Percentiles rank a stretch among this genome's conserved stretches.
Evolutionary conservation across 2,888 invertebrate species (phyloP).

Genomic region (Melikaiella ostensackeni): DNA sequence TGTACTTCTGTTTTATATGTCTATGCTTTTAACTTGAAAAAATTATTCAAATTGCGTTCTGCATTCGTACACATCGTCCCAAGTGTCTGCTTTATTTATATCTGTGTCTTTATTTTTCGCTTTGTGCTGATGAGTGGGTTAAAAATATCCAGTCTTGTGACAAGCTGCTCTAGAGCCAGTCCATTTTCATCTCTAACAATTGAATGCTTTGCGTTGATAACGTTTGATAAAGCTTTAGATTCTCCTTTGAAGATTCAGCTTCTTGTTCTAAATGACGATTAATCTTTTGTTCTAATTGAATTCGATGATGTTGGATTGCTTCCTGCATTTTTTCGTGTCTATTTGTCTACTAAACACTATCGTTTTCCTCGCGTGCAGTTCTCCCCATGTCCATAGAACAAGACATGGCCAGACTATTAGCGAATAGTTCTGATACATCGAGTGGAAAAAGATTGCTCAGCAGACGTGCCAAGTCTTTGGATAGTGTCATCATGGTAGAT

Average conservation of each 20-base stretch:
- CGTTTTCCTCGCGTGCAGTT: conserved; percentile 65
- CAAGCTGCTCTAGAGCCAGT: conserved; percentile 46
- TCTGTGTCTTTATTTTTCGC: conserved; percentile 58
- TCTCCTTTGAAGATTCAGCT: background rate
- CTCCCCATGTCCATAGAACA: conserved; percentile 75
- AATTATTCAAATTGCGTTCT: background rate
- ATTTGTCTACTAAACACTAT: conserved; percentile 33
- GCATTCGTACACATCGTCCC: conserved; percentile 1
- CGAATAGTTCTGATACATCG: conserved; percentile 56
- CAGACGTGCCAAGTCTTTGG: conserved; percentile 73
- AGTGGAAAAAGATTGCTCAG: conserved; percentile 63
- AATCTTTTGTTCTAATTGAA: conserved; percentile 27
- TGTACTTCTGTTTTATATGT: background rate
- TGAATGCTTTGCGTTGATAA: conserved; percentile 48
- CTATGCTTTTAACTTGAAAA: background rate
- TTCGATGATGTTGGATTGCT: conserved; percentile 38
- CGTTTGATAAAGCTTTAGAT: conserved; percentile 13
- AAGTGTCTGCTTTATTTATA: conserved; percentile 47
- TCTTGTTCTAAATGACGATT: conserved; percentile 17
- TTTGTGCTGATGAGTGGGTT: conserved; percentile 61
- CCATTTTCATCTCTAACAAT: conserved; percentile 43
- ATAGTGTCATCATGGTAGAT: conserved; percentile 75
- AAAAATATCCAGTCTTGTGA: conserved; percentile 65
- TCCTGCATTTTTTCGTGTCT: conserved; percentile 12
- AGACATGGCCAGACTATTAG: conserved; percentile 73